A percentile compares a stretch with the other conserved stretches of the same genome.
phyloP scores from a whole-genome alignment of 2,888 invertebrate genomes.

The Plebejus anna region DNA sequence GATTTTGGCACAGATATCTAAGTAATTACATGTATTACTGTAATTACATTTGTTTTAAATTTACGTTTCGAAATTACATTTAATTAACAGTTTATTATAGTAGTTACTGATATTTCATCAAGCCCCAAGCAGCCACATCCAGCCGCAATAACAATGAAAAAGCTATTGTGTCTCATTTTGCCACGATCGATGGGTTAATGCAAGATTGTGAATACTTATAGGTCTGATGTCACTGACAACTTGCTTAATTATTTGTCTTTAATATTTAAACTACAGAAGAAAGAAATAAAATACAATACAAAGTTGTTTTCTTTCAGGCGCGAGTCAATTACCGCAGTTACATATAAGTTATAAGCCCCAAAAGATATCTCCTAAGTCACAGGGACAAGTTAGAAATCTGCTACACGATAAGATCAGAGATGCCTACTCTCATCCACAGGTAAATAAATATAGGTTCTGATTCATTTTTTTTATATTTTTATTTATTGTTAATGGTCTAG shows the following conservation, averaged over 20 bases:
- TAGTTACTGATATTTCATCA: too few relatives aligned
- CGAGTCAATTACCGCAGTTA: conserved; percentile 89
- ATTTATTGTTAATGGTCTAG: too few relatives aligned
- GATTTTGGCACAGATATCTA: too few relatives aligned
- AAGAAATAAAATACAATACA: not conserved
- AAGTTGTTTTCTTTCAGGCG: conserved; percentile 49
- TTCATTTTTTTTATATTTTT: not conserved
- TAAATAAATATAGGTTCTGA: conserved; percentile 48
- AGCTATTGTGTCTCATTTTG: too few relatives aligned
- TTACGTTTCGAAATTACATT: too few relatives aligned
- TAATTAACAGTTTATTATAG: too few relatives aligned
- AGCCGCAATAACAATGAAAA: too few relatives aligned
- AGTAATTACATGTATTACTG: not conserved
- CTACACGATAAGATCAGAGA: conserved; percentile 98
- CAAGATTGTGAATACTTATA: not conserved
- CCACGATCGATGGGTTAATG: too few relatives aligned
- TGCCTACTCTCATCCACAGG: conserved; percentile 97
- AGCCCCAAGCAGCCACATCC: too few relatives aligned
- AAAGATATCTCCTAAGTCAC: conserved; percentile 98
- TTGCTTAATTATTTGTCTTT: not conserved
- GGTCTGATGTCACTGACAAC: not conserved
- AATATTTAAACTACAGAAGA: not conserved
- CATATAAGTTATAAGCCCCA: conserved; percentile 99
- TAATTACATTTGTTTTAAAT: not conserved
- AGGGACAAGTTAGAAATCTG: conserved; percentile 94